These are phyloP conservation scores for Gorsachius magnificus DNA, from an alignment of 2,797 vertebrate species.

Conservation along the genomic window DNA sequence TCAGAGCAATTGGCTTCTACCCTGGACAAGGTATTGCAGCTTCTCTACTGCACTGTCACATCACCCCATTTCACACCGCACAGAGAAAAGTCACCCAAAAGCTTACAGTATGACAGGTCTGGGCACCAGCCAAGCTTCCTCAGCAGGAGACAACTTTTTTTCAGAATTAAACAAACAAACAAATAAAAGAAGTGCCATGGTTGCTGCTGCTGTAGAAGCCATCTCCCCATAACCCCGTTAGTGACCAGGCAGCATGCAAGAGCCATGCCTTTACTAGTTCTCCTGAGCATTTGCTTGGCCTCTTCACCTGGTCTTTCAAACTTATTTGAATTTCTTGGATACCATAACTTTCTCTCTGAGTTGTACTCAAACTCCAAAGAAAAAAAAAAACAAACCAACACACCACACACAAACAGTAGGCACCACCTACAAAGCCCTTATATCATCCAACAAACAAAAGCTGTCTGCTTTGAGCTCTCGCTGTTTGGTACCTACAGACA, in stretches of 20 bases:
- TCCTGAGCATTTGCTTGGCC: background rate
- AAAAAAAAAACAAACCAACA: background rate
- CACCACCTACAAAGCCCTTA: background rate
- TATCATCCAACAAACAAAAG: conserved; percentile 17
- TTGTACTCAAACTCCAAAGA: background rate
- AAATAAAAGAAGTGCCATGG: background rate
- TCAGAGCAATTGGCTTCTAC: background rate
- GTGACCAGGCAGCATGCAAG: background rate
- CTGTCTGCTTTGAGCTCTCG: conserved; percentile 53
- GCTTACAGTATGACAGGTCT: background rate
- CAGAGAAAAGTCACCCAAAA: background rate
- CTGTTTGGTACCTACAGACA: conserved; percentile 35
- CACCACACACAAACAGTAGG: background rate
- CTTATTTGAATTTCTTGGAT: conserved; percentile 7
- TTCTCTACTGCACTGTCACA: background rate
- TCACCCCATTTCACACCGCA: background rate
- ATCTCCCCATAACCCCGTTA: background rate
- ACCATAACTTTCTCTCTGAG: background rate
- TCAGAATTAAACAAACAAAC: background rate
- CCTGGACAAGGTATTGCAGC: background rate
- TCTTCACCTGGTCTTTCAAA: background rate
- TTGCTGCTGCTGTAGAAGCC: background rate
- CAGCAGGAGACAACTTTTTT: background rate
- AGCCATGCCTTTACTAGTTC: background rate
- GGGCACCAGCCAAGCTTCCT: background rate